Conservation (phyloP, 2,797 vertebrate species). For the Rhinoraja longicauda region DNA sequence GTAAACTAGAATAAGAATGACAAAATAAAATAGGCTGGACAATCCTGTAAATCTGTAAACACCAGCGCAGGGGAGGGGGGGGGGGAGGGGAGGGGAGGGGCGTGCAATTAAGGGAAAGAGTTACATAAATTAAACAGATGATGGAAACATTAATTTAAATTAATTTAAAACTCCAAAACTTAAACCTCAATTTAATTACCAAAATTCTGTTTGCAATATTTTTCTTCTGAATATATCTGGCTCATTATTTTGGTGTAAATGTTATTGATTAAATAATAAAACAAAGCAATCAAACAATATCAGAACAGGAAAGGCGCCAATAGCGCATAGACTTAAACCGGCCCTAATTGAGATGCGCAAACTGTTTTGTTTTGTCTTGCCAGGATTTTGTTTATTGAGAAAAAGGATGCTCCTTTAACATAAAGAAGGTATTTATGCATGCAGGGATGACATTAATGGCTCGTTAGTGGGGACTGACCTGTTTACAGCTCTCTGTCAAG, state of each 20-base stretch:
- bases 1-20: neutral
- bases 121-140: neutral
- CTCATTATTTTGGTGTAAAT: too few species aligned
- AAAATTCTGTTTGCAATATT: neutral
- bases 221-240: neutral
- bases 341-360: neutral
- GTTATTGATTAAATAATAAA: neutral
- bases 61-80: neutral
- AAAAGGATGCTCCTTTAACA: neutral
- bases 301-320: too few species aligned
- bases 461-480: constrained; percentile 25
- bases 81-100: too few species aligned
- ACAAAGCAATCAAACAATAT: neutral
- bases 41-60: too few species aligned
- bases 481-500: constrained; percentile 28
- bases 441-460: constrained; percentile 14
- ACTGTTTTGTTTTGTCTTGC: neutral
- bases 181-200: neutral
- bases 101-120: neutral
- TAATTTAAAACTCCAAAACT: too few species aligned
- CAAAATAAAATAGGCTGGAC: neutral
- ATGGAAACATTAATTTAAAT: neutral
- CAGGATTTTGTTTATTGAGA: constrained; percentile 2
- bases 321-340: neutral
- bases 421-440: neutral